Evolutionary conservation across 2,888 invertebrate species (phyloP).

Genomic region (Pheosia tremula): DNA sequence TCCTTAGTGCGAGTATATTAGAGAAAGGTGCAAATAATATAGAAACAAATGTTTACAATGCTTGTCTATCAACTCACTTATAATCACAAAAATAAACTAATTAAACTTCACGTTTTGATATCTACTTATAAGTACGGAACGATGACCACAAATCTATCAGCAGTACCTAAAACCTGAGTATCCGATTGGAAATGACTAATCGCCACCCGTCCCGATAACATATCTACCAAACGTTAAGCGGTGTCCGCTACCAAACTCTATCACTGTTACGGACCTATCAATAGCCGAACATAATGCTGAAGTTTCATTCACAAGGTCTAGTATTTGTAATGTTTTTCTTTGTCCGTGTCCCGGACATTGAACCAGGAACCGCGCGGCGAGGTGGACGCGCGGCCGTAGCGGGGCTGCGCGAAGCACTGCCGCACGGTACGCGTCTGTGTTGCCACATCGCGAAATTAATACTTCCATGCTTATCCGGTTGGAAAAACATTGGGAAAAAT

Average conservation of each 20-base stretch:
- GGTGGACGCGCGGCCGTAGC: conserved; percentile 32
- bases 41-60: too few relatives aligned
- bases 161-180: background rate
- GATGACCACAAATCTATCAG: background rate
- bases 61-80: too few relatives aligned
- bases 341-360: conserved; percentile 29
- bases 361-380: conserved; percentile 27
- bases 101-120: conserved; percentile 2
- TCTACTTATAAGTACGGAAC: background rate
- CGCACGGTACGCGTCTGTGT: conserved; percentile 20
- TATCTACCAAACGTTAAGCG: too few relatives aligned
- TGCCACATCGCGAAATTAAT: conserved; percentile 6
- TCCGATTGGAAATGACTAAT: conserved; percentile 4
- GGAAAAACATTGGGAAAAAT: background rate
- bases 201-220: conserved; percentile 2
- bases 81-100: too few relatives aligned
- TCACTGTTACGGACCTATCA: background rate
- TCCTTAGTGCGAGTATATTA: too few relatives aligned
- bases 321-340: conserved; percentile 6
- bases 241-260: background rate
- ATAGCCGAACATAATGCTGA: background rate
- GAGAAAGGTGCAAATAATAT: too few relatives aligned
- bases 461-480: background rate
- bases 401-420: conserved; percentile 57
- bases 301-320: background rate